These are phyloP conservation scores for Myiopsitta monachus DNA, from an alignment of 2,113 vertebrate genomes.

Conservation along the genomic window DNA sequence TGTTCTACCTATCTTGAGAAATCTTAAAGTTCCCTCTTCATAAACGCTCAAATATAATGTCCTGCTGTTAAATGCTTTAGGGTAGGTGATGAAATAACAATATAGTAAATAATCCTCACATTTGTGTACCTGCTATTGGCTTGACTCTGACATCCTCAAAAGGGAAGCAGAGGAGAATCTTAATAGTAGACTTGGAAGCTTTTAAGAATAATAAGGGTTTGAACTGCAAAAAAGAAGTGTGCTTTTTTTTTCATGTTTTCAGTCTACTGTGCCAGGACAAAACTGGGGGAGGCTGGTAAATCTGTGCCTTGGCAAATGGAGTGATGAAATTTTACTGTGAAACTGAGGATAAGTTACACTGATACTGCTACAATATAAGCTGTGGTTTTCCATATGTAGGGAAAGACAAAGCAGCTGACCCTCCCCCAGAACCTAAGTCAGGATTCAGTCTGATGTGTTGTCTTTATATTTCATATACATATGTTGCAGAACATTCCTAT, in stretches of 20 bases:
- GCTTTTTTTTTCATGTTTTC: neutral
- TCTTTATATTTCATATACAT: neutral
- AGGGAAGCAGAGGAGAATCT: neutral
- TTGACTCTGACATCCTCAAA: neutral
- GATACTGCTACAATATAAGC: neutral
- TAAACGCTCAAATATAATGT: neutral
- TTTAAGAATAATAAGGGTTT: neutral
- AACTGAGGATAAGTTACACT: neutral
- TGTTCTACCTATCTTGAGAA: accelerated
- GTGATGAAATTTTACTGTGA: neutral
- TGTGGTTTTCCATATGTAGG: neutral
- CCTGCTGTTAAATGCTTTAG: neutral
- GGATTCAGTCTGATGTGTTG: neutral
- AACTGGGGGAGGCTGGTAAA: neutral
- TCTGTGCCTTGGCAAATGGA: neutral
- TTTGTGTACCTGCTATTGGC: neutral
- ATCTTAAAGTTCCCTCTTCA: neutral
- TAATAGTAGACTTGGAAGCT: neutral
- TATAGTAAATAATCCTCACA: neutral
- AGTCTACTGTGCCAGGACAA: neutral
- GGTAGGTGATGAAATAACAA: neutral
- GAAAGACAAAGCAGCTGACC: neutral
- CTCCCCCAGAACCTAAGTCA: neutral
- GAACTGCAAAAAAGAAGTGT: neutral
- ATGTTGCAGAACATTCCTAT: neutral